phyloP scores from a whole-genome alignment of 2,113 vertebrate species.

The Neogale vison region DNA sequence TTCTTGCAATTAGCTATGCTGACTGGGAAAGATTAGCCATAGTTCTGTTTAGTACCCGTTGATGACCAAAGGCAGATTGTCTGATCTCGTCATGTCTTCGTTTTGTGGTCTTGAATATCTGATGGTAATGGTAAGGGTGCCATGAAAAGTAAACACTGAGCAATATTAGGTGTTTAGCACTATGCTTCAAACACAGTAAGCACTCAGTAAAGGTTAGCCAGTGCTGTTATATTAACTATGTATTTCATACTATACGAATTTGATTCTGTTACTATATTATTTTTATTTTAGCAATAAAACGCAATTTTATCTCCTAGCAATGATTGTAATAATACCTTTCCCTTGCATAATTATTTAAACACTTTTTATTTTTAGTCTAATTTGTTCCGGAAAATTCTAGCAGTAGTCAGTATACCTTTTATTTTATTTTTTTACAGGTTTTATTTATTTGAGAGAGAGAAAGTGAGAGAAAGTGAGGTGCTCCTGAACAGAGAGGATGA shows the following conservation, averaged over 20 bases:
- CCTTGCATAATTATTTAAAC: background rate
- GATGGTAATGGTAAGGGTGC: background rate
- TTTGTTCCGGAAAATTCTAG: background rate
- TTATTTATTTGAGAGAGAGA: background rate
- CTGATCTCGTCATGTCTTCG: background rate
- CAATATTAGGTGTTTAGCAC: background rate
- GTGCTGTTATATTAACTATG: background rate
- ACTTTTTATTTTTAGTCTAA: constrained; percentile 4
- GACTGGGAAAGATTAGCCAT: background rate
- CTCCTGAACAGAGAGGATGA: background rate
- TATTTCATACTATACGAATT: background rate
- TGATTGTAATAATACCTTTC: background rate
- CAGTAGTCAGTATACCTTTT: background rate
- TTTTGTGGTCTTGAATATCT: background rate
- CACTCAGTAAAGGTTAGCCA: background rate
- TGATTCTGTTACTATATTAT: background rate
- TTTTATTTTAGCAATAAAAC: constrained; percentile 23
- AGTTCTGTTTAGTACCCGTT: background rate
- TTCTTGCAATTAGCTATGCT: background rate
- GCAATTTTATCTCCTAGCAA: background rate
- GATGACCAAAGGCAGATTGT: background rate
- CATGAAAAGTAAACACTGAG: background rate
- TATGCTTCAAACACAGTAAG: background rate
- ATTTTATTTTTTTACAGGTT: background rate
- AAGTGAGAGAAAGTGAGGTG: too few species aligned